Conservation (phyloP, 2,797 vertebrate genomes). For the Xenops minutus region DNA sequence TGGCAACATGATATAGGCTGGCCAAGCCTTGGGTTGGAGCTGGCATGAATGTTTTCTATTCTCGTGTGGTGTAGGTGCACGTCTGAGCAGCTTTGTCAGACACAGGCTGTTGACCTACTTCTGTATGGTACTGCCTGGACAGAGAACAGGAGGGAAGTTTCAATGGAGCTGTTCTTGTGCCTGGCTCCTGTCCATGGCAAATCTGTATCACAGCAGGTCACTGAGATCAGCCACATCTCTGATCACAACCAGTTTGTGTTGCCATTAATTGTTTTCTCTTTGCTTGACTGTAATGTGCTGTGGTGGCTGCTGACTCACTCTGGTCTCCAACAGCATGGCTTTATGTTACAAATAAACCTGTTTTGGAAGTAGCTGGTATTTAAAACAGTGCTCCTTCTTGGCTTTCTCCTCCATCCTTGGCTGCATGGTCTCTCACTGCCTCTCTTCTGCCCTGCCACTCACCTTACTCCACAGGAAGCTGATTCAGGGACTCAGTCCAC, state of each 20-base stretch:
- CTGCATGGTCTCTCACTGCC: background rate
- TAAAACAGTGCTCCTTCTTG: background rate
- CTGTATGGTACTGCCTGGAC: background rate
- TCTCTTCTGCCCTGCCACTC: background rate
- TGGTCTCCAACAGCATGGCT: background rate
- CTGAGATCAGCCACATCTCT: background rate
- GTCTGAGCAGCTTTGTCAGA: fast-evolving
- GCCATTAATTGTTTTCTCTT: background rate
- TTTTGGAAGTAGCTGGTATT: background rate
- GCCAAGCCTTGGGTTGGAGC: background rate
- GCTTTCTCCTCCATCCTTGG: background rate
- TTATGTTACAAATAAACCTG: background rate
- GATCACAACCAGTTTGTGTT: background rate
- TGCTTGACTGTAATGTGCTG: background rate
- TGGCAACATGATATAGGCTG: background rate
- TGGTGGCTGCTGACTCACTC: background rate
- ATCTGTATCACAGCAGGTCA: background rate
- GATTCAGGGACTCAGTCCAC: background rate
- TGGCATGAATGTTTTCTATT: background rate
- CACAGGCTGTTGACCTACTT: background rate
- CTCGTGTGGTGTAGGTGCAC: background rate
- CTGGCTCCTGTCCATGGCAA: background rate
- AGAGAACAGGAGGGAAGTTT: background rate
- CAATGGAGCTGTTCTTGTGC: background rate
- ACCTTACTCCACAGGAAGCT: background rate